phyloP scores from a whole-genome alignment of 2,797 vertebrate genomes.

The Argyrosomus regius region DNA sequence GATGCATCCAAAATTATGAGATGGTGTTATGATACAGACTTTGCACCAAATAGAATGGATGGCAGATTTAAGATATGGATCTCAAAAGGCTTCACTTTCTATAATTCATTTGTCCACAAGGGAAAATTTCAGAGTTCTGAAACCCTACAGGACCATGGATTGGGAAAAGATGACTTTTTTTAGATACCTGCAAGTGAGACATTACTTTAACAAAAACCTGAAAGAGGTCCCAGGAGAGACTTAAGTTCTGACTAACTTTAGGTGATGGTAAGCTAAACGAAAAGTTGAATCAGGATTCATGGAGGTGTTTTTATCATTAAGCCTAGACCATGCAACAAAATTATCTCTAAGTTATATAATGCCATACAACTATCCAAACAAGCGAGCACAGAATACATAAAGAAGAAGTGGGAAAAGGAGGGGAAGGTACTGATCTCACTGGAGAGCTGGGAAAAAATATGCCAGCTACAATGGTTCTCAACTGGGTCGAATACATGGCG shows the following conservation, averaged over 20 bases:
- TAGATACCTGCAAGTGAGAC: conserved; percentile 2
- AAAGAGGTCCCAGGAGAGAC: not conserved
- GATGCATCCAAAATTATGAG: not conserved
- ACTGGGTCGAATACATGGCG: not conserved
- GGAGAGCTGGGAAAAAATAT: not conserved
- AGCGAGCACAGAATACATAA: not conserved
- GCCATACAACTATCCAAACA: not conserved
- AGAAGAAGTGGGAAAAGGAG: not conserved
- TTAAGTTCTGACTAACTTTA: not conserved
- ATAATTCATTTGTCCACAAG: conserved; percentile 21
- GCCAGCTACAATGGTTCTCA: not conserved
- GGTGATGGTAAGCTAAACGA: not conserved
- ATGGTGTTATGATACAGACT: conserved; percentile 20
- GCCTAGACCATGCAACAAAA: not conserved
- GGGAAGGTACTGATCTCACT: not conserved
- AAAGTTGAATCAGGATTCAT: not conserved
- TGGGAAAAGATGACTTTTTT: not conserved
- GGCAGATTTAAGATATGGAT: conserved; percentile 9
- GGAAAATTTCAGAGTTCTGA: conserved; percentile 7
- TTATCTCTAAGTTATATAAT: not conserved
- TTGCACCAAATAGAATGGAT: not conserved
- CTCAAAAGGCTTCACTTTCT: conserved; percentile 16
- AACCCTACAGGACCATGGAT: not conserved
- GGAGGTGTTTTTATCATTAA: conserved; percentile 1
- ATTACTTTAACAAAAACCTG: not conserved